These are phyloP conservation scores for Drosophila basisetae DNA, from an alignment of 2,888 invertebrate genomes.

Conservation along the genomic window DNA sequence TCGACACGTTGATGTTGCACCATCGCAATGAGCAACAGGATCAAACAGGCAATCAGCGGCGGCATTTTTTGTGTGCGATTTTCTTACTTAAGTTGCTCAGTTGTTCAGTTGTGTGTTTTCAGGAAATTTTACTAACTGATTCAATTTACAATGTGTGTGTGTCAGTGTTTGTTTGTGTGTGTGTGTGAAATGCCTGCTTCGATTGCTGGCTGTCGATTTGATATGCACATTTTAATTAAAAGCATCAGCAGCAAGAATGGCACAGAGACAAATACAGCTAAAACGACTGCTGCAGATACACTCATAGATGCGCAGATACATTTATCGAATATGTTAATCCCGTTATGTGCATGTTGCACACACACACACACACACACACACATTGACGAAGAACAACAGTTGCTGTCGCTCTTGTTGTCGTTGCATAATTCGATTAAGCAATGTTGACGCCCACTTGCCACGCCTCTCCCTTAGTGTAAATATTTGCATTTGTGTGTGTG, in stretches of 20 bases:
- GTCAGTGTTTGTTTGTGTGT: slow-evolving; percentile 17
- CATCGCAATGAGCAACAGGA: slow-evolving; percentile 25
- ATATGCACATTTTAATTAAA: slow-evolving; percentile 76
- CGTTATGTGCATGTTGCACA: slow-evolving; percentile 51
- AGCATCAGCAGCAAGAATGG: slow-evolving; percentile 21
- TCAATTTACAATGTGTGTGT: slow-evolving; percentile 50
- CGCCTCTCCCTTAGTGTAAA: slow-evolving; percentile 50
- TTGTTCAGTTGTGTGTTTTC: slow-evolving; percentile 24
- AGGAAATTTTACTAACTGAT: slow-evolving; percentile 60
- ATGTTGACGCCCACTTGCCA: slow-evolving; percentile 32
- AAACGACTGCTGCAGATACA: slow-evolving; percentile 4
- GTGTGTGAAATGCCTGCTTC: slow-evolving; percentile 48
- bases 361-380: neutral
- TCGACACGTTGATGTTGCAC: neutral
- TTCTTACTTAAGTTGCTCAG: neutral
- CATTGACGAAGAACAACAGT: neutral
- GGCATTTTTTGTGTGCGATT: slow-evolving; percentile 39
- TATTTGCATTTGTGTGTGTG: slow-evolving; percentile 57
- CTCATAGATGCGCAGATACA: slow-evolving; percentile 18
- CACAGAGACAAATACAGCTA: slow-evolving; percentile 2
- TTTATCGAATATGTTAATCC: slow-evolving; percentile 72
- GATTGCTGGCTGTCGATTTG: slow-evolving; percentile 43
- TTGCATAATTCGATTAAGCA: slow-evolving; percentile 76
- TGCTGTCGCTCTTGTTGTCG: slow-evolving; percentile 41
- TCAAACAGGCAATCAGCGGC: slow-evolving; percentile 6